Conservation (phyloP, 2,113 vertebrate species). For the Ahaetulla prasina region DNA sequence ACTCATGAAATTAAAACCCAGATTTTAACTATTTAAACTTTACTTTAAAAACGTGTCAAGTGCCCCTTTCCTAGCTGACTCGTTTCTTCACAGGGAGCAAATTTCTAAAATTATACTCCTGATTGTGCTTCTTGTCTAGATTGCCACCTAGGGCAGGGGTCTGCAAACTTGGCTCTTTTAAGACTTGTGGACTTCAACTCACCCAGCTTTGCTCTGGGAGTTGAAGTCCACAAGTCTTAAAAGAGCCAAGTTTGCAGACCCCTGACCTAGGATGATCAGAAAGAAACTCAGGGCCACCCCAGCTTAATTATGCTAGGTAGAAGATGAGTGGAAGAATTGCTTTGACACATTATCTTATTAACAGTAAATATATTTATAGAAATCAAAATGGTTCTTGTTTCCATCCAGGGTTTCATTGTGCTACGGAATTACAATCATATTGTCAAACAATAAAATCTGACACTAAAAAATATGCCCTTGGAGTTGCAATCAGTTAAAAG, state of each 20-base stretch:
- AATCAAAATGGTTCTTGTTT: neutral
- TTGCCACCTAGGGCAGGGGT: no score
- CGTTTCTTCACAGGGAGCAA: neutral
- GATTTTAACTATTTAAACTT: neutral
- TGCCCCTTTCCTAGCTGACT: neutral
- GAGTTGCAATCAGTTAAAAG: neutral
- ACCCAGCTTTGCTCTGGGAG: no score
- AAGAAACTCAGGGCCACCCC: neutral
- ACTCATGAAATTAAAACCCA: neutral
- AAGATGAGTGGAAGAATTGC: neutral
- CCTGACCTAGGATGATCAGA: neutral
- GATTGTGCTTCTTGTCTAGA: neutral
- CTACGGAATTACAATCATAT: neutral
- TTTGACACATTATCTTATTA: neutral
- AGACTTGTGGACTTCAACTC: no score
- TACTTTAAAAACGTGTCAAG: neutral
- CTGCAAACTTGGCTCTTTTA: no score
- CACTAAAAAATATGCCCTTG: neutral
- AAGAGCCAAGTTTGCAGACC: no score
- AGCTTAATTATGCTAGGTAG: neutral
- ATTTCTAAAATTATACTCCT: neutral
- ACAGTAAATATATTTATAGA: neutral
- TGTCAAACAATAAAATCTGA: neutral
- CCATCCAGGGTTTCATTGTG: neutral
- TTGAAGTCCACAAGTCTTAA: no score